Evolutionary conservation across 2,113 vertebrate genomes (phyloP).

Genomic region (Pterophyllum scalare): DNA sequence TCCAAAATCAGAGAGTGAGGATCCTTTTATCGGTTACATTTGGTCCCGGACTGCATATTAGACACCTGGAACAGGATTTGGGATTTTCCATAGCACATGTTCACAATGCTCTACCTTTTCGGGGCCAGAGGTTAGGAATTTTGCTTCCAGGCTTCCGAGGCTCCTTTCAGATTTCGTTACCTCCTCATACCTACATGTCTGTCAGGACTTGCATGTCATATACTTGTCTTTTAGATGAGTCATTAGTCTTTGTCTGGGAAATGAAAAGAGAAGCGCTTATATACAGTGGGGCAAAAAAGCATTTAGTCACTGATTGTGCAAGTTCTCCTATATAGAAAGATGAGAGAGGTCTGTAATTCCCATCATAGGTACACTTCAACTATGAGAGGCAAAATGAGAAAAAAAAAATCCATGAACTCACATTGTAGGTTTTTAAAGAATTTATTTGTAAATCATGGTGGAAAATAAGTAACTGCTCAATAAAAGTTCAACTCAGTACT

Average conservation of each 20-base stretch:
- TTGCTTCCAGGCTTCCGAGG: conserved; percentile 41
- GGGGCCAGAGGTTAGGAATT: conserved; percentile 52
- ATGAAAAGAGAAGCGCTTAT: neutral
- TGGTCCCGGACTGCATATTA: neutral
- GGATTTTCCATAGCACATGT: neutral
- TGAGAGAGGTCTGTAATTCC: too few relatives aligned
- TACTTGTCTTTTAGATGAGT: neutral
- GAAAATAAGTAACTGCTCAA: too few relatives aligned
- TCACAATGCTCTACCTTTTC: neutral
- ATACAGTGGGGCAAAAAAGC: too few relatives aligned
- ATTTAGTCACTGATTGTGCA: too few relatives aligned
- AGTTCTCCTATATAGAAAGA: too few relatives aligned
- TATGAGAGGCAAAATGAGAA: too few relatives aligned
- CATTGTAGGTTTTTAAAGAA: too few relatives aligned
- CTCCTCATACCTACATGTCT: conserved; percentile 21
- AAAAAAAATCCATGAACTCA: too few relatives aligned
- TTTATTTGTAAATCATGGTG: too few relatives aligned
- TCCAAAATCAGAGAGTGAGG: conserved; percentile 73
- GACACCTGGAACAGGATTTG: neutral
- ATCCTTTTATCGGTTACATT: neutral
- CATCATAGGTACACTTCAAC: too few relatives aligned
- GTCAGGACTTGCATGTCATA: conserved; percentile 46
- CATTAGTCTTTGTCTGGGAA: neutral
- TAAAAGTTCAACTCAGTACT: too few relatives aligned
- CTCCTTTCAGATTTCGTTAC: conserved; percentile 21